Evolutionary conservation across 2,113 vertebrate species (phyloP), one percentile per base, ranked within the genome.

Genomic region (Forbesichthys papilliferus): DNA sequence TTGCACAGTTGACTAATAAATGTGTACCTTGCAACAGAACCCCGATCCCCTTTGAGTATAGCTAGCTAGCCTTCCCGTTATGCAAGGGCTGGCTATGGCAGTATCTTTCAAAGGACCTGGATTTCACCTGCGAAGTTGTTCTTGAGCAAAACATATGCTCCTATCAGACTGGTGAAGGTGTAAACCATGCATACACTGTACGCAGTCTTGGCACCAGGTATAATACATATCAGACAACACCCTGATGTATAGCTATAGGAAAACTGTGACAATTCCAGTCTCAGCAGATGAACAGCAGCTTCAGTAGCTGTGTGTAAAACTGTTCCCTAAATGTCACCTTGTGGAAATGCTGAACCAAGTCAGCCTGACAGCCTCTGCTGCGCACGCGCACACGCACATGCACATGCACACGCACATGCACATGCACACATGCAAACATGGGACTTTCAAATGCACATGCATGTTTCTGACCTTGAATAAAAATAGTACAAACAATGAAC

Each of bases 321-420:
- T 81, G 84, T 87, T 81, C 74, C 82, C 81, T 89, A 88, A 86
- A 90, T 89, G 85, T 89, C 88, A 90, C 86, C 85, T 88, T 90
- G 90, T 85, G 81, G 78, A 82, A 87, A 80, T 52, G 62, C 69
- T 80, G 65, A 71, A 65, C 53, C 68, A 66, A 54, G 64, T 61
- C 42, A 13, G 57, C 61, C 60, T 74, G 70, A 80, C 64, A 76
- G 33, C 47, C 51, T 27, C 46, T 55, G 9, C 53, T 71, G 48
- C 65, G 71, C 46, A 11, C 58, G 65, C 68, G 62, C 61, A 75
- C 42, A 55, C 53, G 4, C 48, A 46, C 42, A 65, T 57, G 73
- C 55, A 71, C 36, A 68, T 70, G 55, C 58, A 65, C 63, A 52
- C 10, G 48, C 67, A 74, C 71, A 74, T 36, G 61, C 14, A 64